phyloP scores from a whole-genome alignment of 2,797 vertebrate species.

The Phoeniculus purpureus region DNA sequence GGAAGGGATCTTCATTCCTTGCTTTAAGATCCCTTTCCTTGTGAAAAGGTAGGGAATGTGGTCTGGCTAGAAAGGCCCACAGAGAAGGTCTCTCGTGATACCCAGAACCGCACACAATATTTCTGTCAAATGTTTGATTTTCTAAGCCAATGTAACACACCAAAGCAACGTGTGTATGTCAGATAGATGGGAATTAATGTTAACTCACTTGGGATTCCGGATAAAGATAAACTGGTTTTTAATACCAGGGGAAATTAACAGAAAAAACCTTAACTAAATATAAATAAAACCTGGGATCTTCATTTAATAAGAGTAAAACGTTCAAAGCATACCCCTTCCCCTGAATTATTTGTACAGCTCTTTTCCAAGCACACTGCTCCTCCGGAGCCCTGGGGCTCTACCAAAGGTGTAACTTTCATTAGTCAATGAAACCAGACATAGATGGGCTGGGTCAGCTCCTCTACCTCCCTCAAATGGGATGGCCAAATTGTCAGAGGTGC shows the following conservation, averaged over 20 bases:
- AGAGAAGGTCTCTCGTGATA: neutral
- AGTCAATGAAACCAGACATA: neutral
- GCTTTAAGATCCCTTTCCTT: neutral
- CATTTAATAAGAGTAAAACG: neutral
- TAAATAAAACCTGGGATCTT: too few species aligned
- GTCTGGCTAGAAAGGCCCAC: neutral
- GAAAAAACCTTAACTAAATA: neutral
- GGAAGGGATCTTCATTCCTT: neutral
- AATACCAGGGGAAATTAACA: neutral
- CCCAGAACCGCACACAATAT: neutral
- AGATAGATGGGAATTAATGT: neutral
- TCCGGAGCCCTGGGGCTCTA: neutral
- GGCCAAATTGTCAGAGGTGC: neutral
- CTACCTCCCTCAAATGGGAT: accelerated
- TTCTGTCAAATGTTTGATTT: neutral
- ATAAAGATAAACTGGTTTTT: neutral
- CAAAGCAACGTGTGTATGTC: neutral
- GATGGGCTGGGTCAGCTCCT: neutral
- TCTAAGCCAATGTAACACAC: neutral
- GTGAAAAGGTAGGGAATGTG: neutral
- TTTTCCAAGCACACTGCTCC: neutral
- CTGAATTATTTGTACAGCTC: neutral
- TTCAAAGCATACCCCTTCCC: neutral
- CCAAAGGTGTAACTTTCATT: neutral
- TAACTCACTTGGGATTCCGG: neutral